phyloP scores from a whole-genome alignment of 2,113 vertebrate genomes.

The Rhizomys pruinosus region DNA sequence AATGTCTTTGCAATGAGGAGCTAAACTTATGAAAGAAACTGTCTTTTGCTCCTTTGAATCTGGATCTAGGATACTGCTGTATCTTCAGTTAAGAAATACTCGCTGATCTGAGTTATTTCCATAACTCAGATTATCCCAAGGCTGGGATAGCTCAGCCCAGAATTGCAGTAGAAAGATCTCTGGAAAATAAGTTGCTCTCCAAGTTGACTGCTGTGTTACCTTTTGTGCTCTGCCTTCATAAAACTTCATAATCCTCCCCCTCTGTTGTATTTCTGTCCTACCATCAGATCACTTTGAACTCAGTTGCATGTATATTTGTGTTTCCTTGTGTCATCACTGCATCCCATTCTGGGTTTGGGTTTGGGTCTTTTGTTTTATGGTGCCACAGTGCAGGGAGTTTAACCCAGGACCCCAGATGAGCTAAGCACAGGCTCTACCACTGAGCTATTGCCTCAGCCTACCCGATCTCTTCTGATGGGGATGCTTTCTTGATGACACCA shows the following conservation, averaged over 20 bases:
- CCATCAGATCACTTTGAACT: not conserved
- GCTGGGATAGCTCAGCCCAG: not conserved
- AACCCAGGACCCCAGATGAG: not conserved
- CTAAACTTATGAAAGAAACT: not conserved
- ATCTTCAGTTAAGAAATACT: conserved; percentile 21
- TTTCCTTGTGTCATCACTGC: not conserved
- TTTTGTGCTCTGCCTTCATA: not conserved
- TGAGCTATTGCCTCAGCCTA: not conserved
- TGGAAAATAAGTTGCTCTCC: not conserved
- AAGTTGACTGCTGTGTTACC: not conserved
- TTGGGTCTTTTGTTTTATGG: not conserved
- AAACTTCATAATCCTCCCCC: not conserved
- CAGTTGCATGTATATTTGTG: not conserved
- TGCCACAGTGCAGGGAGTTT: no score
- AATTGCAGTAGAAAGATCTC: not conserved
- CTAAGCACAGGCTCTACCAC: not conserved
- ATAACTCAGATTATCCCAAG: no score
- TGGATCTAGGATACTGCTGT: not conserved
- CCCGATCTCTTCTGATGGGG: not conserved
- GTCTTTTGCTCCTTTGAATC: conserved; percentile 20
- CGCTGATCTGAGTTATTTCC: conserved; percentile 16
- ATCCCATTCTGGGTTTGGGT: not conserved
- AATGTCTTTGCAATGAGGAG: not conserved
- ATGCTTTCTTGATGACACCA: not conserved
- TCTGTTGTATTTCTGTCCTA: not conserved